Evolutionary conservation across 1,140 invertebrate genomes (phyloP), one percentile per base, ranked within the genome.

Genomic region (Chironomus striatipennis): DNA sequence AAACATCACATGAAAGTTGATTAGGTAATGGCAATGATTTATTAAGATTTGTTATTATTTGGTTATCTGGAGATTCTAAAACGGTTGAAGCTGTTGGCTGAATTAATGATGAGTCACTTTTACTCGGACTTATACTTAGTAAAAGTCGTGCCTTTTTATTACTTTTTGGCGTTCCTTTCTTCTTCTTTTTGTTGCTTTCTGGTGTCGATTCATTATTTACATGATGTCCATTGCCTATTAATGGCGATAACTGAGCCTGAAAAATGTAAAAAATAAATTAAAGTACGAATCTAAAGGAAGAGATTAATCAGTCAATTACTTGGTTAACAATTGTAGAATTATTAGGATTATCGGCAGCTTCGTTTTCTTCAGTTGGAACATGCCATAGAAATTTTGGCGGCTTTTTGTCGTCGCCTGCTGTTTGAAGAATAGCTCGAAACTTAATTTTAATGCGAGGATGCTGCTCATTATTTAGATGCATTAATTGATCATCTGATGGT

Each of bases 1-100:
- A 90, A 70, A 87, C 87, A 78, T 85, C 85, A 78, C 89, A 76
- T 34, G 24, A 34, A 77, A 76, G 18, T 67, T 24, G 74, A 18
- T 15, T 17, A 7, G 24, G 74, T 18, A 64, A 42, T 42, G 7
- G 79, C 77, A 17, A 80, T 74, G 76, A 81, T 74, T 79, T 80
- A 8, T 77, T 80, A 7, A 84, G 82, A 15, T 82, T 82, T 0
- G 77, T 57, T 57, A 15, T 15, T n/a, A n/a, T 12, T 57, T 57
- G 77, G 20, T 82, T 79, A 18, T 81, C 80, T 0, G 79, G 77
- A 20, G n/a, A 18, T 3, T 2, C 18, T 18, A 17, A 17, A 18
- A 17, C 18, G 0, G 65, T 9, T 70, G 65, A 70, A 21, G 65
- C 65, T 0, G 65, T 20, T 70, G 65, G 15, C 24, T 34, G 24